Conservation (phyloP, 2,888 invertebrate species). For the Watsonalla binaria region DNA sequence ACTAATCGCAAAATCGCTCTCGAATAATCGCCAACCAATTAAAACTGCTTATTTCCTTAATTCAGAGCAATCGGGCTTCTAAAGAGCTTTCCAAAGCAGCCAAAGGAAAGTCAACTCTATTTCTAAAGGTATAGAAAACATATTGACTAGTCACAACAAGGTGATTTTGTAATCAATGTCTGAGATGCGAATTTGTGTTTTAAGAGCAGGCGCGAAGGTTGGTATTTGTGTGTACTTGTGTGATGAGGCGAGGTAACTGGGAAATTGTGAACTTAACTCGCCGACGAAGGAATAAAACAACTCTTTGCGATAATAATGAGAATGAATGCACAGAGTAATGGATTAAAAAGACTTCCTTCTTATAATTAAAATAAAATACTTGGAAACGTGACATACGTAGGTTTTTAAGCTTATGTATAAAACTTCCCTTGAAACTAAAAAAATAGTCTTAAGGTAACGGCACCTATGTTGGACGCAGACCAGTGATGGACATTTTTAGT, state of each 20-base stretch:
- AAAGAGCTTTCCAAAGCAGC: conserved; percentile 36
- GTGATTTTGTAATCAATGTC: conserved; percentile 27
- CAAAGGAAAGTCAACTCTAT: conserved; percentile 20
- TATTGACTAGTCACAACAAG: conserved; percentile 5
- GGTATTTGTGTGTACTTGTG: conserved; percentile 22
- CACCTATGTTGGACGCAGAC: no score
- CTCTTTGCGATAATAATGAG: conserved; percentile 76
- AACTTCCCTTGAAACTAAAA: no score
- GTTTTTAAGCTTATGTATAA: no score
- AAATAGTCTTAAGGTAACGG: no score
- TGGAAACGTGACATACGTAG: no score
- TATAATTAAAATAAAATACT: background rate
- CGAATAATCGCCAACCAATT: conserved; percentile 67
- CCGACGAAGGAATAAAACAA: conserved; percentile 72
- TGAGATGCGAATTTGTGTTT: conserved; percentile 23
- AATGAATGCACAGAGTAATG: conserved; percentile 46
- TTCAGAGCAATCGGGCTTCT: conserved; percentile 62
- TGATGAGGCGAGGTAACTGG: conserved; percentile 64
- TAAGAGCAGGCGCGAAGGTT: conserved; percentile 25
- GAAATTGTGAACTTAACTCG: conserved; percentile 73
- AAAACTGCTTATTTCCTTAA: conserved; percentile 76
- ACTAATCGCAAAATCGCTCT: conserved; percentile 48
- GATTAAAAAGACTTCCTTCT: conserved; percentile 14
- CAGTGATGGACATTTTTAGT: no score
- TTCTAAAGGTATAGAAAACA: conserved; percentile 8